Base-by-base conservation (phyloP, 2,888 invertebrate genomes). In the Leptopilina drosophilae region DNA sequence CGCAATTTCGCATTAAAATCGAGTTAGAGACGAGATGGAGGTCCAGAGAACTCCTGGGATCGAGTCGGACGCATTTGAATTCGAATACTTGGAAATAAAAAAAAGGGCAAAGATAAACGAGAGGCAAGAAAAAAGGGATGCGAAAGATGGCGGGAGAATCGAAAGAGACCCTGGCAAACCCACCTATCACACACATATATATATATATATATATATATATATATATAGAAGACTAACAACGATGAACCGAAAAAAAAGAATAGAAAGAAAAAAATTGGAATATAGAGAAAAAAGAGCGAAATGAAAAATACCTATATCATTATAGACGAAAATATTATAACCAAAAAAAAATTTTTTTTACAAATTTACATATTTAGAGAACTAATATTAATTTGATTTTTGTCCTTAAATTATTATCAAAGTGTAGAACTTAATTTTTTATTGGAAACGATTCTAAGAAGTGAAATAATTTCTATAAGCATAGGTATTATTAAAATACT, bases 171-270 rank as follows among this genome's bases (percentile, higher is more conserved):
- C 15, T 12, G 49, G 49, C 49, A 49, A 49, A 62, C 56, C 46
- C 62, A 20, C 12, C 65, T 62, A 20, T 59, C 49, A 77, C n/a
- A n/a, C n/a, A n/a, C n/a, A n/a, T 26, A 66, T 49, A 46, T 75
- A 20, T 65, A 53, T 59, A 40, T 59, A 40, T 66, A 75, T 59
- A 69, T 26, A 66, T 49, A 46, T 75, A 20, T 65, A 53, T 59
- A 40, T 59, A 40, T 66, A 75, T 59, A 69, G 33, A 53, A 26
- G 9, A 46, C 15, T 26, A 76, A 59, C 46, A 15, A 53, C 53
- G 56, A 42, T 53, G 26, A 66, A 62, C 46, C 75, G 65, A 20
- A 78, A 76, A 77, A 69, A 80, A 80, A 78, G 78, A 78, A 75
- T 78, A 78, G 78, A 15, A 49, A 14, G 26, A 69, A 53, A 69